Evolutionary conservation across 2,888 invertebrate genomes (phyloP), one percentile per base, ranked within the genome.

Genomic region (Lasioglossum villosulum): DNA sequence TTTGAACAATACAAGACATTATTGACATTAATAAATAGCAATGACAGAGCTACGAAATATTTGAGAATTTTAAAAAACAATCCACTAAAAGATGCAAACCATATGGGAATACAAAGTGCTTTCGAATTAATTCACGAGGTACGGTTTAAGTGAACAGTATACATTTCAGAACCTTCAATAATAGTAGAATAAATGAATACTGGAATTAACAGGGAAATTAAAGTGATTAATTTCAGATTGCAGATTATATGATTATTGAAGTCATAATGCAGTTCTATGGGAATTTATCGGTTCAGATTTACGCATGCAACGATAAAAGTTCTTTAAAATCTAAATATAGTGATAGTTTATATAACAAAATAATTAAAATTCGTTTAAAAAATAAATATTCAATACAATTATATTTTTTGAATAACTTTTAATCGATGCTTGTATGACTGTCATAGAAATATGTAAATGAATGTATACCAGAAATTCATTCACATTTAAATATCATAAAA

Each of bases 111-210:
- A 56, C n/a, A 56, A 56, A n/a, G 3, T n/a, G n/a, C n/a, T 56
- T n/a, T 56, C 10, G 10, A 56, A 56, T 56, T n/a, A n/a, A 56
- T 12, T n/a, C 56, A 56, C n/a, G n/a, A 56, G n/a, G 56, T n/a
- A 56, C 23, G n/a, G 12, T n/a, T n/a, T 56, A 56, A 56, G 56
- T 56, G n/a, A 56, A 10, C 10, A n/a, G 56, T 56, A 52, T n/a
- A 56, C 56, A 56, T n/a, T 56, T n/a, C 56, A 12, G 4, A 12
- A 56, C 56, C 4, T n/a, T 56, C 56, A n/a, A 56, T 12, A n/a
- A 56, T 12, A 56, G n/a, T 56, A 56, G n/a, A 56, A 56, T 56
- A n/a, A n/a, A 56, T 56, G n/a, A n/a, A 56, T 56, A 56, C n/a
- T 56, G n/a, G 12, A 56, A n/a, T 56, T 56, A n/a, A n/a, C n/a